Evolutionary conservation across 1,140 invertebrate species (phyloP), one percentile per base, ranked within the genome.

Genomic region (Drosophila lini): DNA sequence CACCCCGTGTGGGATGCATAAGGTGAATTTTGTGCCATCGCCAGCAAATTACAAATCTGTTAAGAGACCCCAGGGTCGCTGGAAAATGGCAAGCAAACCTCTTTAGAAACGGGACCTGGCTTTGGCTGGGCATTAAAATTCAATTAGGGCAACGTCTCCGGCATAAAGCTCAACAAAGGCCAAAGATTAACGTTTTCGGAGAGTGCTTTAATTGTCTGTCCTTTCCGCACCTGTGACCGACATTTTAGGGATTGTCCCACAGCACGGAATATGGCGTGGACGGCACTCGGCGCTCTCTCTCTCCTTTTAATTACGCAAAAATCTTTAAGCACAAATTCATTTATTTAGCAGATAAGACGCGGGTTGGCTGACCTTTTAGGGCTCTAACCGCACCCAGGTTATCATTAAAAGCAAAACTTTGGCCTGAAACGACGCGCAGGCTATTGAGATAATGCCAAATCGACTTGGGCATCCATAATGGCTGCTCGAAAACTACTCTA

Each of bases 241-340:
- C 16, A 31, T 31, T 47, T 56, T 32, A 68, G 55, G 47, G 58
- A 86, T 79, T 70, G 82, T 85, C 67, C n/a, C 65, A 44, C 47
- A 52, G 50, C 82, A 88, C 80, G 80, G 68, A 58, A 83, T 47
- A 65, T 86, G 68, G 55, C 76, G 83, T 86, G 83, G 52, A 61
- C 28, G 8, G 53, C 59, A 47, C 64, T 16, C 15, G 16, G 8
- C 25, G 40, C 15, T 32, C 42, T 13, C 45, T 13, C 45, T 48
- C n/a, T 63, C 28, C 34, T 88, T 89, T 88, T 88, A 88, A 88
- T 88, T 88, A 89, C 84, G 62, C 55, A 56, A 80, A 80, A 83
- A 80, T 89, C 84, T 88, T 65, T 15, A 13, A 74, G 15, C 58
- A 47, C 47, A 55, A 52, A 38, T 40, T 42, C 45, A 52, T 50